Base-by-base conservation (phyloP, 2,113 vertebrate species). In the Dipodomys merriami region DNA sequence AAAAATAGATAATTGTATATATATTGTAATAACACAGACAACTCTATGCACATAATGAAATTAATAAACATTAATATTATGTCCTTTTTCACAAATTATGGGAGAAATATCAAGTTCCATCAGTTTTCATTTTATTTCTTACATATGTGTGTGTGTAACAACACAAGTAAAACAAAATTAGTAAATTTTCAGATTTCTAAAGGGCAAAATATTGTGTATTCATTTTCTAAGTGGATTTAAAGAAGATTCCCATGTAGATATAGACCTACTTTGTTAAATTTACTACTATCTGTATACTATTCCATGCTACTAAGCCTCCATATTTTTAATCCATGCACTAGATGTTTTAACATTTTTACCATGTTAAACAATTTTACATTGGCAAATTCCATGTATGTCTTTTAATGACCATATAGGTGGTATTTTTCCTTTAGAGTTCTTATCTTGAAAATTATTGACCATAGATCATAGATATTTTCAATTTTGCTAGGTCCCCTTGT, bases 101-200 rank as follows among this genome's bases (percentile, higher is more conserved):
- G 81, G 27, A 53, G 33, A 30, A 57, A 86, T 72, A 49, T 23
- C 68, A 53, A 27, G 22, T 79, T 95, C 18, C 57, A 44, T 87
- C 3, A 53, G 6, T 88, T 87, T 13, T 77, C 62, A 93, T 67
- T 90, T 80, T 90, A 49, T 39, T 80, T 89, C 87, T 95, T 79
- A 39, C n/a, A 83, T 16, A 62, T 27, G 53, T 6, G 10, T 60
- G 67, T 27, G 68, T 84, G 7, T 25, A 16, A 18, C 68, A 57
- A 3, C 15, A 35, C 71, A n/a, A 91, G 79, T 60, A 69, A 83
- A 94, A 89, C 69, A 62, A 1, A 76, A 82, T 76, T 94, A 64
- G 2, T 49, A 23, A 18, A 5, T 84, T 8, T 74, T 92, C 85
- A 92, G 39, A 35, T 88, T 53, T 83, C 13, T 53, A 57, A 80